phyloP scores from a whole-genome alignment of 1,140 invertebrate genomes.

The Sycobia sp. region DNA sequence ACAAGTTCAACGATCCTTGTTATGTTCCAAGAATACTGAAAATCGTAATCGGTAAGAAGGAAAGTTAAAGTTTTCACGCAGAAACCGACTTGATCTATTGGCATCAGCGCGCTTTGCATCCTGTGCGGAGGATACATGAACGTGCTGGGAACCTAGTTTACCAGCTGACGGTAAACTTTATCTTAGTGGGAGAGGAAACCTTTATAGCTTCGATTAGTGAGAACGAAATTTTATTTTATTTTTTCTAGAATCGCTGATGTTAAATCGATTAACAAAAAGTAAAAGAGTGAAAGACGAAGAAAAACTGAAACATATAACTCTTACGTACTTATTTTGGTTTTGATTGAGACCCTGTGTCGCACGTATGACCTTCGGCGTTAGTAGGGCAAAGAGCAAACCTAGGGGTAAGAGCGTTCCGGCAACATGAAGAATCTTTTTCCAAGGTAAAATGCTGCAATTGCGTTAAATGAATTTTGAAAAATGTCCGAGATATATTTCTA shows the following conservation, averaged over 20 bases:
- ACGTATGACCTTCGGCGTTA: slow-evolving; percentile 53
- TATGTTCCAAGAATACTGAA: too few relatives aligned
- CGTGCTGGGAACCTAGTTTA: slow-evolving; percentile 23
- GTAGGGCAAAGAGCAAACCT: slow-evolving; percentile 54
- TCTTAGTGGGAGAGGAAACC: background rate
- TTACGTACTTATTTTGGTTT: too few relatives aligned
- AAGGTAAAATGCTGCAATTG: slow-evolving; percentile 46
- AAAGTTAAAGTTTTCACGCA: background rate
- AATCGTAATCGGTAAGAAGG: too few relatives aligned
- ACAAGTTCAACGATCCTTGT: too few relatives aligned
- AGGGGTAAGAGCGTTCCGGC: slow-evolving; percentile 56
- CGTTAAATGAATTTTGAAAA: slow-evolving; percentile 3
- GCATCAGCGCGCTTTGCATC: slow-evolving; percentile 23
- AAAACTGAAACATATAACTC: too few relatives aligned
- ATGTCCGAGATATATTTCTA: too few relatives aligned
- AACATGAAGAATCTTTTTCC: slow-evolving; percentile 55
- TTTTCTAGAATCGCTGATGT: too few relatives aligned
- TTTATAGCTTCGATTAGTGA: background rate
- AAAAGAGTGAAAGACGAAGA: slow-evolving; percentile 2
- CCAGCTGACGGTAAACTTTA: slow-evolving; percentile 27
- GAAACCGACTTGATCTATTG: background rate
- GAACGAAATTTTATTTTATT: background rate
- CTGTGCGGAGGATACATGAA: slow-evolving; percentile 13
- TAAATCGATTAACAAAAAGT: too few relatives aligned
- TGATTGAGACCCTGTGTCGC: too few relatives aligned